Base-by-base conservation (phyloP, 2,888 invertebrate species). In the Phasia obesa region DNA sequence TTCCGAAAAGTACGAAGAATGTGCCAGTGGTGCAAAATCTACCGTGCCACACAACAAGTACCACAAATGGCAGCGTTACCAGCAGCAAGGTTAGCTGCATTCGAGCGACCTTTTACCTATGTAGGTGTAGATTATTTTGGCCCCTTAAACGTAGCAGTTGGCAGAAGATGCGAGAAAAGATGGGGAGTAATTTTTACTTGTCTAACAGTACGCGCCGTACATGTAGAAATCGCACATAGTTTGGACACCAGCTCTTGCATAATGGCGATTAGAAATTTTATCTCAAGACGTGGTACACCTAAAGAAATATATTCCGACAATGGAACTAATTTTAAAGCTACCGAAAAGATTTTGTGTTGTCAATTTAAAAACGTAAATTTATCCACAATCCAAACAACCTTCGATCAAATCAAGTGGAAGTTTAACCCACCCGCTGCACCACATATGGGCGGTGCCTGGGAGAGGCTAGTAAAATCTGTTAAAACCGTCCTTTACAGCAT, bases 361-460 rank as follows among this genome's bases (percentile, higher is more conserved):
- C 69, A 77, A 13, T 9, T n/a, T 7, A 62, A 38, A 15, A 76
- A 74, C 21, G 59, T 84, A n/a, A 15, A 77, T 21, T 25, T 51
- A 35, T 44, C 55, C 11, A 15, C 25, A 11, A 59, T 78, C 9
- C 60, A 27, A 19, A 15, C 49, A 75, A 77, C 27, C 27, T 51
- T 19, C 11, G 25, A 53, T 7, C 25, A 25, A n/a, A 59, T 83
- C 1, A 80, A 71, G 57, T 84, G 85, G 80, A 84, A 62, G 13
- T 84, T 84, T 49, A 80, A 75, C 19, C 75, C 79, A 19, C 76
- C 84, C 23, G 78, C 74, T 23, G 77, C 82, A 13, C 76, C 85
- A 5, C 79, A 82, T 31, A 82, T 84, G 80, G 85, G 84, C 9
- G 84, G 85, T 2, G 67, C 77, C 0, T 83, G 83, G 83, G 77